A percentile compares a stretch with the other conserved stretches of the same genome.
Conservation (phyloP, 1,140 invertebrate genomes). For the Acromyrmex heyeri region DNA sequence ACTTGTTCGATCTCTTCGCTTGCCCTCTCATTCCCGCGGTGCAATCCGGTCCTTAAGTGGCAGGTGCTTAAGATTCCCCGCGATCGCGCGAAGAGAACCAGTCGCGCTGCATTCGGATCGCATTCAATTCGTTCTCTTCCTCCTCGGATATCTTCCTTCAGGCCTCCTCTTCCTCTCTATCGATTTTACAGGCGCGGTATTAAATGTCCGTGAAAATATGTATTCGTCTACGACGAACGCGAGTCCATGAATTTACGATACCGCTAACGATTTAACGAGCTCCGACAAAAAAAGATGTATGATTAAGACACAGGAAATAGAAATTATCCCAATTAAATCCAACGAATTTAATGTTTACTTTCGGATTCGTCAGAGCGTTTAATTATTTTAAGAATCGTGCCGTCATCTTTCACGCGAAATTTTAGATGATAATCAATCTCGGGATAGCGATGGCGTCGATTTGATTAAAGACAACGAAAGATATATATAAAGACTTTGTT, state of each 20-base stretch:
- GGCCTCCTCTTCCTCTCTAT: conserved; percentile 31
- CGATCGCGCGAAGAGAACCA: conserved; percentile 78
- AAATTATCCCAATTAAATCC: conserved; percentile 54
- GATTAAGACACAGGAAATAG: conserved; percentile 33
- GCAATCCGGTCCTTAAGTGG: conserved; percentile 79
- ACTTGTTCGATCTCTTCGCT: conserved; percentile 28
- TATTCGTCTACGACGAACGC: conserved; percentile 6
- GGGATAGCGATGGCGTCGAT: neutral
- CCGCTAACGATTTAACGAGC: conserved; percentile 53
- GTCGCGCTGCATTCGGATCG: conserved; percentile 79
- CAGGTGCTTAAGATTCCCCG: conserved; percentile 81
- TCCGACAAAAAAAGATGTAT: neutral
- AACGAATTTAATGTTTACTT: conserved; percentile 10
- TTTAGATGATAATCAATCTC: neutral
- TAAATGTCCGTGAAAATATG: conserved; percentile 51
- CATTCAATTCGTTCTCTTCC: conserved; percentile 70
- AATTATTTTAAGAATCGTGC: conserved; percentile 16
- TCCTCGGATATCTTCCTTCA: conserved; percentile 36
- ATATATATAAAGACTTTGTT: neutral
- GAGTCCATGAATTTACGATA: conserved; percentile 33
- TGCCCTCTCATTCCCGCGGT: conserved; percentile 70
- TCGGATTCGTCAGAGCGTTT: conserved; percentile 15
- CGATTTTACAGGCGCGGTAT: conserved; percentile 53
- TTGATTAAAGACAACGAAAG: neutral
- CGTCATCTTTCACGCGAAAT: conserved; percentile 4